Conservation (phyloP, 1,140 invertebrate species). For the Halyomorpha halys region DNA sequence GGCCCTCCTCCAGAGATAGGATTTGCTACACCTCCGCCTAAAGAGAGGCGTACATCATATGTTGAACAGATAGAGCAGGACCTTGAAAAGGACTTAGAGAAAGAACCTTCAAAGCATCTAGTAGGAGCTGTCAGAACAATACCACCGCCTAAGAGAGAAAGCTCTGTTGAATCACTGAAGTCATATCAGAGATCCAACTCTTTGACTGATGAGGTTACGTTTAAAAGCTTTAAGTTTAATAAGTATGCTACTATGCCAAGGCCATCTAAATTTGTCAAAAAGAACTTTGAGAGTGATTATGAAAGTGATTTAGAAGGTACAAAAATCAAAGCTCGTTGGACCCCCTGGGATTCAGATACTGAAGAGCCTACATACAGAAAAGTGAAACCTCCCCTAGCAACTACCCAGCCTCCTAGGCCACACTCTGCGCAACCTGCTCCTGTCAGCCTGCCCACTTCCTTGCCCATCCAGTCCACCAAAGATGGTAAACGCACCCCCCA, state of each 20-base stretch:
- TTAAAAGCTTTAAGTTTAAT: slow-evolving; percentile 34
- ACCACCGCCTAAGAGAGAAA: slow-evolving; percentile 36
- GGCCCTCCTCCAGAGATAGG: slow-evolving; percentile 54
- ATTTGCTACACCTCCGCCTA: slow-evolving; percentile 40
- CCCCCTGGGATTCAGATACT: slow-evolving; percentile 52
- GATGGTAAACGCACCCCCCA: slow-evolving; percentile 37
- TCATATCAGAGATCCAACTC: slow-evolving; percentile 25
- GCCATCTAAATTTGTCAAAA: slow-evolving; percentile 51
- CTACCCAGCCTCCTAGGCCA: slow-evolving; percentile 36
- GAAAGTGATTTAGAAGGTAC: slow-evolving; percentile 54
- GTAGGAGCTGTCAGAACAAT: slow-evolving; percentile 42
- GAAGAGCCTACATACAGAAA: slow-evolving; percentile 48
- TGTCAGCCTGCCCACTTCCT: slow-evolving; percentile 44
- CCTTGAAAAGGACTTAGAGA: slow-evolving; percentile 43
- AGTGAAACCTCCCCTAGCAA: slow-evolving; percentile 42
- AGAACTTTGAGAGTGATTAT: slow-evolving; percentile 56
- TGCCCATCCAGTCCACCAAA: slow-evolving; percentile 30
- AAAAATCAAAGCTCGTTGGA: slow-evolving; percentile 46
- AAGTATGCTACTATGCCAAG: slow-evolving; percentile 40
- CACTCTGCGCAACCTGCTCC: slow-evolving; percentile 40
- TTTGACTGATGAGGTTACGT: slow-evolving; percentile 31
- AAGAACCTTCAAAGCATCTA: slow-evolving; percentile 42
- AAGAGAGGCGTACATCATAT: slow-evolving; percentile 41
- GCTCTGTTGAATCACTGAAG: slow-evolving; percentile 26
- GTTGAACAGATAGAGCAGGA: slow-evolving; percentile 48